These are phyloP conservation scores for Euschistus heros DNA, from an alignment of 1,140 invertebrate genomes.

Conservation along the genomic window DNA sequence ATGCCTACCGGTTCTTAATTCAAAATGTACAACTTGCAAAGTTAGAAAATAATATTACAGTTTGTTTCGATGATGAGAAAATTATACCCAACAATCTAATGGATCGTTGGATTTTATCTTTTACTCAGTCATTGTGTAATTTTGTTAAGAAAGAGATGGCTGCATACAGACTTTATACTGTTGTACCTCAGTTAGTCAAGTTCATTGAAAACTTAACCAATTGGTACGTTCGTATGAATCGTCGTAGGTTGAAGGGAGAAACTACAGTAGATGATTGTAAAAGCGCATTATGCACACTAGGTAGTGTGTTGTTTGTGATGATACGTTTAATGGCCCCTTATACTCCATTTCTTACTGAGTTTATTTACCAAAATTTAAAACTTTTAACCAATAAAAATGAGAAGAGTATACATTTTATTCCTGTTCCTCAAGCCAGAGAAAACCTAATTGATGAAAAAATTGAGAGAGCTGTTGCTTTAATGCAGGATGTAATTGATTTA, in stretches of 20 bases:
- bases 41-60: constrained; percentile 38
- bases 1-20: constrained; percentile 91
- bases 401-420: constrained; percentile 78
- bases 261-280: constrained; percentile 60
- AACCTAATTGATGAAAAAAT: constrained; percentile 72
- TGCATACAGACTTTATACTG: constrained; percentile 88
- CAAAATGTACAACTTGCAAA: constrained; percentile 35
- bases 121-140: constrained; percentile 70
- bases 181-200: constrained; percentile 84
- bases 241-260: constrained; percentile 81
- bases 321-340: constrained; percentile 91
- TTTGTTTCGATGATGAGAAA: constrained; percentile 41
- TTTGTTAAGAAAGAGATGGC: constrained; percentile 91
- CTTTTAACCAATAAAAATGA: constrained; percentile 35
- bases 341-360: constrained; percentile 92
- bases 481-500: constrained; percentile 93
- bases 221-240: constrained; percentile 97
- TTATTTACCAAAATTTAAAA: constrained; percentile 84
- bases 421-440: constrained; percentile 63
- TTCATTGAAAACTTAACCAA: constrained; percentile 97
- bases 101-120: constrained; percentile 96
- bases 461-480: constrained; percentile 77
- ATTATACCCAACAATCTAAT: constrained; percentile 63
- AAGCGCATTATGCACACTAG: constrained; percentile 77
- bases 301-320: constrained; percentile 80